phyloP scores from a whole-genome alignment of 2,113 vertebrate species.

The Onychorhynchus coronatus region DNA sequence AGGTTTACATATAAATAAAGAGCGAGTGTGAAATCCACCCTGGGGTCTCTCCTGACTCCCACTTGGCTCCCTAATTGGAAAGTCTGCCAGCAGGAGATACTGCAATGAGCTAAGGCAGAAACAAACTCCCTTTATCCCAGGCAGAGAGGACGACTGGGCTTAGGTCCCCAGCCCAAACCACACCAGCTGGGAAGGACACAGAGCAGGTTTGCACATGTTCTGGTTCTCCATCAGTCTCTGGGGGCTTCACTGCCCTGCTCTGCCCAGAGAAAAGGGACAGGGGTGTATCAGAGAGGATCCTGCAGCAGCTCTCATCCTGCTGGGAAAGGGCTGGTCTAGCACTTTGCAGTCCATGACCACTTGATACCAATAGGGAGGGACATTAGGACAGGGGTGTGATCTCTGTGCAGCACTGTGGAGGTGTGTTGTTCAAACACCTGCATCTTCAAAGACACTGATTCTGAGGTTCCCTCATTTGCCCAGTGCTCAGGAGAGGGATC shows the following conservation, averaged over 20 bases:
- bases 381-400: background rate
- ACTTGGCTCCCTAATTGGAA: conserved; percentile 59
- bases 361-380: background rate
- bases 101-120: conserved; percentile 44
- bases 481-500: background rate
- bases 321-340: background rate
- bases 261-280: background rate
- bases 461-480: background rate
- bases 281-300: background rate
- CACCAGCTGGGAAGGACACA: background rate
- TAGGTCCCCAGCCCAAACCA: background rate
- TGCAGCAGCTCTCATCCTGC: background rate
- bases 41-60: conserved; percentile 64
- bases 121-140: conserved; percentile 22
- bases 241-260: background rate
- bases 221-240: background rate
- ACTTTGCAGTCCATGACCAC: background rate
- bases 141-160: background rate
- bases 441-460: background rate
- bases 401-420: background rate
- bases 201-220: background rate
- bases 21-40: conserved; percentile 59
- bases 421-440: background rate
- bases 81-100: conserved; percentile 56
- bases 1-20: conserved; percentile 61